Evolutionary conservation across 2,797 vertebrate genomes (phyloP).

Genomic region (Adelosebastes latens): DNA sequence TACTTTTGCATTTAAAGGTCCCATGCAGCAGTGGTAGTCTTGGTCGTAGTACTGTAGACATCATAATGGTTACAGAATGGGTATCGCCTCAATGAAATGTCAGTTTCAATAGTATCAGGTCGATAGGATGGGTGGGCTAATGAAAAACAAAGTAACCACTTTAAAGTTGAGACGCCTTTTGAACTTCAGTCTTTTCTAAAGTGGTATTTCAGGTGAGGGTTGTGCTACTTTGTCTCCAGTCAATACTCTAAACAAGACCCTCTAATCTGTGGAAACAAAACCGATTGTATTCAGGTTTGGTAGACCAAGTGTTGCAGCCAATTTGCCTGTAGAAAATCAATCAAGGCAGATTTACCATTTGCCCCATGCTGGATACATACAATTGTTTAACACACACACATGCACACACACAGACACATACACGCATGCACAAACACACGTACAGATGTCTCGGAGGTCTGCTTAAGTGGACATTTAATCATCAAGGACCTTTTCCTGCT

Average conservation of each 20-base stretch:
- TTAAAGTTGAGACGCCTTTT: not conserved
- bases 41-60: not conserved
- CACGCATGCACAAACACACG: not conserved
- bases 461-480: conserved; percentile 74
- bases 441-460: conserved; percentile 43
- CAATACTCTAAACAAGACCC: conserved; percentile 45
- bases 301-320: conserved; percentile 41
- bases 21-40: not conserved
- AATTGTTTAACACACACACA: conserved; percentile 18
- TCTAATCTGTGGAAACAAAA: conserved; percentile 60
- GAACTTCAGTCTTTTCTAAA: conserved; percentile 4
- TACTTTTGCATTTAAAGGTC: not conserved
- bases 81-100: not conserved
- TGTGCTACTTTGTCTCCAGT: conserved; percentile 13
- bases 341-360: conserved; percentile 55
- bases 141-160: conserved; percentile 20
- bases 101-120: not conserved
- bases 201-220: conserved; percentile 12
- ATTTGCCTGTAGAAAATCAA: conserved; percentile 64
- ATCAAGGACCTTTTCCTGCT: conserved; percentile 67
- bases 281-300: conserved; percentile 40
- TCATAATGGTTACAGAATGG: not conserved
- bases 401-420: not conserved
- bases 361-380: conserved; percentile 14
- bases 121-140: not conserved